Conservation (phyloP, 2,888 invertebrate species). For the Eucera pruinosa region DNA sequence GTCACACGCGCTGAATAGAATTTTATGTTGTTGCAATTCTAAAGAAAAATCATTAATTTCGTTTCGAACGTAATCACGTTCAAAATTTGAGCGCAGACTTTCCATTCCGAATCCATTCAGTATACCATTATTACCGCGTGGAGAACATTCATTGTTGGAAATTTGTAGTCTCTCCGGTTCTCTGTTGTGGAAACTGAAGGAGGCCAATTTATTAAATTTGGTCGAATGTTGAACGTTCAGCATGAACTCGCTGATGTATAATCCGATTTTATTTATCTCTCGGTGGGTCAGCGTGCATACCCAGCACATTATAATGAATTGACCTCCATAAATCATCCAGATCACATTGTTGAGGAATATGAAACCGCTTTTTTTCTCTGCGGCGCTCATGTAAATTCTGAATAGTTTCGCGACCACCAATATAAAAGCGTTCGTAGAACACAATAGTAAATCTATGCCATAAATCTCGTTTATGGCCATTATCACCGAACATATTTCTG, state of each 20-base stretch:
- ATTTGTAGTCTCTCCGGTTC: conserved; percentile 16
- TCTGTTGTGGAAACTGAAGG: background rate
- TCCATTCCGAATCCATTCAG: conserved; percentile 53
- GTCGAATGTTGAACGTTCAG: conserved; percentile 49
- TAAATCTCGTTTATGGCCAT: conserved; percentile 70
- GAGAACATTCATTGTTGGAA: background rate
- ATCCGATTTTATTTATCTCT: conserved; percentile 72
- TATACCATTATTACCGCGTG: conserved; percentile 15
- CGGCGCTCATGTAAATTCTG: conserved; percentile 78
- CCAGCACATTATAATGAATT: conserved; percentile 73
- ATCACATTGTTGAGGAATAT: conserved; percentile 77
- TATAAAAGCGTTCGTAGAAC: conserved; percentile 76
- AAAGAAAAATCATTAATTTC: conserved; percentile 76
- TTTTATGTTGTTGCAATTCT: conserved; percentile 70
- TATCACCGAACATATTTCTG: conserved; percentile 72
- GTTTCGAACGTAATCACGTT: conserved; percentile 66
- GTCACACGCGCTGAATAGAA: conserved; percentile 75
- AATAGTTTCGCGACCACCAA: conserved; percentile 78
- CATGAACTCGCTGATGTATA: conserved; percentile 63
- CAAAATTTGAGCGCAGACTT: conserved; percentile 50
- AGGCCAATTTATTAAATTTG: conserved; percentile 20
- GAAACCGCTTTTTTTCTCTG: conserved; percentile 70
- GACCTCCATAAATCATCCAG: conserved; percentile 73
- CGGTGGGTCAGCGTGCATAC: conserved; percentile 67
- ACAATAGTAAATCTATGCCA: conserved; percentile 73